Evolutionary conservation across 2,888 invertebrate genomes (phyloP).

Genomic region (Rhingia campestris): DNA sequence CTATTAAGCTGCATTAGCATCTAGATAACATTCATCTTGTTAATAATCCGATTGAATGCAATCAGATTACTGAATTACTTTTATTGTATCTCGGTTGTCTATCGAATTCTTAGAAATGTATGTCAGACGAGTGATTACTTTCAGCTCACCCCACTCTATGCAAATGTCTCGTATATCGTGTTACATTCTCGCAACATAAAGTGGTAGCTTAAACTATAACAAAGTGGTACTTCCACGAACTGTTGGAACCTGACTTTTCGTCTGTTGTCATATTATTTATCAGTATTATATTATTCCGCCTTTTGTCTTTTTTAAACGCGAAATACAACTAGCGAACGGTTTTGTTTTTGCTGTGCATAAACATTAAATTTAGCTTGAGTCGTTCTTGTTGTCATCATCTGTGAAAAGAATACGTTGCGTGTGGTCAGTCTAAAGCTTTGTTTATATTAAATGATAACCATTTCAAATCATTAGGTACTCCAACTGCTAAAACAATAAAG

Average conservation of each 20-base stretch:
- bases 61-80: neutral
- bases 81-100: neutral
- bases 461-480: no score
- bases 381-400: no score
- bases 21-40: neutral
- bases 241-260: neutral
- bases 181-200: neutral
- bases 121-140: conserved; percentile 28
- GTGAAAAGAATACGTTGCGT: no score
- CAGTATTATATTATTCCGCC: neutral
- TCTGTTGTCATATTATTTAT: neutral
- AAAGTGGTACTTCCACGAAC: neutral
- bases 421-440: no score
- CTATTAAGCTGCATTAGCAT: neutral
- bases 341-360: no score
- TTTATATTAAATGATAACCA: no score
- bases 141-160: conserved; percentile 30
- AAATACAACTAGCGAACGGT: no score
- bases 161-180: conserved; percentile 29
- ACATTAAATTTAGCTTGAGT: no score
- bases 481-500: no score
- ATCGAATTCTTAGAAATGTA: conserved; percentile 5
- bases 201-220: neutral
- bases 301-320: neutral
- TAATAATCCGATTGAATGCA: neutral